Base-by-base conservation (phyloP, 2,113 vertebrate genomes). In the Phalacrocorax brasilianus region DNA sequence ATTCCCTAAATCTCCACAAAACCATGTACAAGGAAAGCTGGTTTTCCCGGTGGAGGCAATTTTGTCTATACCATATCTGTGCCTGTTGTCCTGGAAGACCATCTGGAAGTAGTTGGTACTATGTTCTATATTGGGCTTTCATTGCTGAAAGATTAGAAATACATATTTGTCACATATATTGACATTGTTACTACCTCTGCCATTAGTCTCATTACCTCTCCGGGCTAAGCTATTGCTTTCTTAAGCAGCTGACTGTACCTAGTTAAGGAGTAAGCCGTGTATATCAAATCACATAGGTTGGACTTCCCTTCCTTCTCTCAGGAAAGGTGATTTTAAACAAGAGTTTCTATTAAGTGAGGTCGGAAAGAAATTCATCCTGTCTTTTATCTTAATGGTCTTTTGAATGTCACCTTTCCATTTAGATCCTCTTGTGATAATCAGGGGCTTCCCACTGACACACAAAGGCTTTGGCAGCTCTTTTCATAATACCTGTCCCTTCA, bases 341-440 rank as follows among this genome's bases (percentile, higher is more conserved):
- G 92, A 93, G 53, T 42, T 82, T 72, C 14, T 89, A 56, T 63
- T 91, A 95, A 93, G 61, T n/a, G 58, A 85, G 53, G 42, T 30
- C 89, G 66, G 91, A 91, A 94, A 53, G 80, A 89, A 91, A 92
- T 92, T 66, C 59, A 94, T 89, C 73, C 73, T 71, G 79, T 65
- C 88, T 96, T 93, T 93, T 93, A 94, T 88, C 95, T 93, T 96
- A 92, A 96, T 91, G 70, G 80, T 75, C 72, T 91, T 97, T 85
- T 89, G 92, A 97, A 96, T 91, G 92, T 96, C 96, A 96, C 83
- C 96, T 94, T 97, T 88, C 67, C 40, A 78, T 84, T 96, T 89
- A 95, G 92, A 93, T 93, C 53, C 44, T 91, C 80, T 83, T 91
- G 76, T 84, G 86, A 93, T 85, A 97, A 92, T 81, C 88, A 89